Evolutionary conservation across 2,113 vertebrate species (phyloP).

Genomic region (Cynoglossus semilaevis): DNA sequence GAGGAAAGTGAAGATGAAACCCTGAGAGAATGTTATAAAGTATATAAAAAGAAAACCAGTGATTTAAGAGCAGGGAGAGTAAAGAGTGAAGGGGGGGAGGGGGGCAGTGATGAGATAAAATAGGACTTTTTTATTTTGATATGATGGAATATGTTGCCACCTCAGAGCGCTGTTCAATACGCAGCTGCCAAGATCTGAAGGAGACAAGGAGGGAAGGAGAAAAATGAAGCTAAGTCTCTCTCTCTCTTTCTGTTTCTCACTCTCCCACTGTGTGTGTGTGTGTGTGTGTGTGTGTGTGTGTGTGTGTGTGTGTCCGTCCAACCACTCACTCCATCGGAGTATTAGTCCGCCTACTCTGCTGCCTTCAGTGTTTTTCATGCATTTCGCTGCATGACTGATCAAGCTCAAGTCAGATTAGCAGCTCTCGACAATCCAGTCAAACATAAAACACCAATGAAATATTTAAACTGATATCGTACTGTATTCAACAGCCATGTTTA

Average conservation of each 20-base stretch:
- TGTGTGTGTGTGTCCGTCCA: constrained; percentile 26
- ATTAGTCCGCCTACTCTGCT: constrained; percentile 51
- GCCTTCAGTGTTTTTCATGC: constrained; percentile 40
- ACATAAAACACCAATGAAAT: no score
- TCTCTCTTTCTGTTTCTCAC: no score
- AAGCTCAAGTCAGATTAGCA: constrained; percentile 47
- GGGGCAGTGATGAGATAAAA: constrained; percentile 38
- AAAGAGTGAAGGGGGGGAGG: constrained; percentile 24
- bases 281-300: constrained; percentile 13
- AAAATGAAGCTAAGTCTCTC: background rate
- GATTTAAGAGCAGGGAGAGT: constrained; percentile 8
- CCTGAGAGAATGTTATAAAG: constrained; percentile 14
- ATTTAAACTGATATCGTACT: no score
- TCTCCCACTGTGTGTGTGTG: background rate
- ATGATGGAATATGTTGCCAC: constrained; percentile 57
- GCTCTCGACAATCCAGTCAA: constrained; percentile 7
- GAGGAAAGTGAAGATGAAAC: background rate
- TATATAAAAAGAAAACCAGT: constrained; percentile 9
- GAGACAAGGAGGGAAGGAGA: constrained; percentile 22
- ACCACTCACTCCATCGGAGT: constrained; percentile 47
- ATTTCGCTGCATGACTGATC: constrained; percentile 42
- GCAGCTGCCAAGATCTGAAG: constrained; percentile 32
- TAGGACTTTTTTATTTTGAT: constrained; percentile 54
- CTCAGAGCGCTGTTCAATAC: constrained; percentile 60
- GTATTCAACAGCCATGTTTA: no score